Percentiles rank a stretch among this genome's conserved stretches.
phyloP scores from a whole-genome alignment of 2,888 invertebrate genomes.

The Camptogramma bilineatum region DNA sequence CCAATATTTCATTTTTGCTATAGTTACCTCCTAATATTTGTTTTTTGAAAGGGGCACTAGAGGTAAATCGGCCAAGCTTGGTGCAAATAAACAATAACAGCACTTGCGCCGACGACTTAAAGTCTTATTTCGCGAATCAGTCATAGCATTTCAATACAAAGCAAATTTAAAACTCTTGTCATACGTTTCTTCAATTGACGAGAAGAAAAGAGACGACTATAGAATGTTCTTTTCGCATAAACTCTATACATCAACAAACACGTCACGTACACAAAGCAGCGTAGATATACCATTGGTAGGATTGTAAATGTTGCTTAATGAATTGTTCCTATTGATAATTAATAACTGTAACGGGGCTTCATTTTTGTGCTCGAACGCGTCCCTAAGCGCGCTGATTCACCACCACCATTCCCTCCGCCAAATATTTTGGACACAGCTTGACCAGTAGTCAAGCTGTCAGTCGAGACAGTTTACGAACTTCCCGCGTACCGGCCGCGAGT shows the following conservation, averaged over 20 bases:
- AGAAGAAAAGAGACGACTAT: conserved; percentile 26
- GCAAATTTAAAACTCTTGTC: conserved; percentile 9
- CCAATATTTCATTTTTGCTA: not conserved
- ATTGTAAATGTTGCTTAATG: not conserved
- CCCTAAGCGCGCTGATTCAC: too few species aligned
- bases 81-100: conserved; percentile 30
- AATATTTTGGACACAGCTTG: too few species aligned
- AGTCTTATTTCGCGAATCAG: conserved; percentile 31
- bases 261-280: conserved; percentile 12
- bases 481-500: too few species aligned
- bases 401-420: too few species aligned
- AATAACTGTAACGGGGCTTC: too few species aligned
- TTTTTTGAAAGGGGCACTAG: not conserved
- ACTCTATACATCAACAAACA: conserved; percentile 22
- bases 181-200: conserved; percentile 6
- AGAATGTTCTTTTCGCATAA: conserved; percentile 9
- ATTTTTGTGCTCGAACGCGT: too few species aligned
- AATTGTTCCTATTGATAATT: not conserved
- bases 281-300: conserved; percentile 20
- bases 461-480: too few species aligned
- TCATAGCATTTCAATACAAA: conserved; percentile 25
- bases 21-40: not conserved
- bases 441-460: too few species aligned
- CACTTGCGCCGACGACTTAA: conserved; percentile 35
- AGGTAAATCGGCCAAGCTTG: conserved; percentile 35